phyloP scores from a whole-genome alignment of 2,888 invertebrate genomes.

The Tinea semifulvella region DNA sequence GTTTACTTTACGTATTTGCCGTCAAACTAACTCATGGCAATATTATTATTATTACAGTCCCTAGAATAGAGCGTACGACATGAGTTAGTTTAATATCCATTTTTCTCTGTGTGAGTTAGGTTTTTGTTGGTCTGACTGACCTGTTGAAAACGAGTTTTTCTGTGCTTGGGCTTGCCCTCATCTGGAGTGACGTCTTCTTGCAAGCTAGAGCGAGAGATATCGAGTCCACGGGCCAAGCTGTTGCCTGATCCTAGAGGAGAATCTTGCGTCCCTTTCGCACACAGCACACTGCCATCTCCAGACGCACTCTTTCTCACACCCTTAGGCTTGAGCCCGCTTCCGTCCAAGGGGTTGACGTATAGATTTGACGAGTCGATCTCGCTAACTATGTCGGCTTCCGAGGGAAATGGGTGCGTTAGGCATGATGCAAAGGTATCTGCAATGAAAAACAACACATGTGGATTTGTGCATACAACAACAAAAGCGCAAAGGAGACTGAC shows the following conservation, averaged over 20 bases:
- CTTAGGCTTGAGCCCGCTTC: slow-evolving; percentile 60
- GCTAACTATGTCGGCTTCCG: slow-evolving; percentile 80
- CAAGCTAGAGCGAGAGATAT: slow-evolving; percentile 55
- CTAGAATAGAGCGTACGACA: too few relatives aligned
- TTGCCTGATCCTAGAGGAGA: slow-evolving; percentile 54
- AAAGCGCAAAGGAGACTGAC: too few relatives aligned
- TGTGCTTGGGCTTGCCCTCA: slow-evolving; percentile 76
- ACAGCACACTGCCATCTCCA: slow-evolving; percentile 77
- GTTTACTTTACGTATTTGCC: too few relatives aligned
- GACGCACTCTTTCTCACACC: slow-evolving; percentile 83
- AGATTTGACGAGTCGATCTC: slow-evolving; percentile 82
- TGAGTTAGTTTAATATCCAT: too few relatives aligned
- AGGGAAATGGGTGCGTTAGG: slow-evolving; percentile 93
- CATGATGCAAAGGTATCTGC: slow-evolving; percentile 97
- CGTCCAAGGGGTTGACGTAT: slow-evolving; percentile 88
- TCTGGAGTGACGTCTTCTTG: slow-evolving; percentile 53
- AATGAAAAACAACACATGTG: slow-evolving; percentile 68
- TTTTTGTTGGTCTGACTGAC: too few relatives aligned
- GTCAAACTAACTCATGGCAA: too few relatives aligned
- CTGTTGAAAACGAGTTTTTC: slow-evolving; percentile 88
- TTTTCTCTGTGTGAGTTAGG: too few relatives aligned
- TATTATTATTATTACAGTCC: too few relatives aligned
- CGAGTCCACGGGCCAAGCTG: slow-evolving; percentile 49
- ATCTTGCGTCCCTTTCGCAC: slow-evolving; percentile 65
- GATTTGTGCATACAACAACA: too few relatives aligned